Conservation (phyloP, 2,888 invertebrate species). For the Chironomus riparius region DNA sequence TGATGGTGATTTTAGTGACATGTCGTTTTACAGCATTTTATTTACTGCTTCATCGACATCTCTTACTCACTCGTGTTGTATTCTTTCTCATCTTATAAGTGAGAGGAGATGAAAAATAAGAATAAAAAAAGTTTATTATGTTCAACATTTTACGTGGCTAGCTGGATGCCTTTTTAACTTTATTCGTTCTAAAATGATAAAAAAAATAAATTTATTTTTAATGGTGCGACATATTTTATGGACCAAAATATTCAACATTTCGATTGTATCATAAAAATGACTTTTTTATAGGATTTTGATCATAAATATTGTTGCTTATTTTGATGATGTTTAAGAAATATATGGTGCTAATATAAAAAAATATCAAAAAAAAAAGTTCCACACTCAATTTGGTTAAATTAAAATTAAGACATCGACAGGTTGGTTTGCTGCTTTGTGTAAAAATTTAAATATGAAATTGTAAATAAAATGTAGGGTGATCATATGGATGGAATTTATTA, state of each 20-base stretch:
- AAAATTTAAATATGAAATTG: too few species aligned
- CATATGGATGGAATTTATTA: too few species aligned
- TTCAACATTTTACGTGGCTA: not conserved
- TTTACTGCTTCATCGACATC: not conserved
- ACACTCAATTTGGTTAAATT: too few species aligned
- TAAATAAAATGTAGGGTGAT: too few species aligned
- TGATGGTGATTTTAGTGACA: not conserved
- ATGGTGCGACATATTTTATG: conserved; percentile 23
- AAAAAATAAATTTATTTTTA: not conserved
- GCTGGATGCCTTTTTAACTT: not conserved
- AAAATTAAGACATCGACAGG: too few species aligned
- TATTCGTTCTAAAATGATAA: not conserved
- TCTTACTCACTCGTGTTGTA: not conserved
- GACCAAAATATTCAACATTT: not conserved
- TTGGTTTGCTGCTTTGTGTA: too few species aligned
- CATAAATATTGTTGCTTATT: conserved; percentile 11
- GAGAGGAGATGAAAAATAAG: too few species aligned
- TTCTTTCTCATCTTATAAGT: too few species aligned
- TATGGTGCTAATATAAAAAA: too few species aligned
- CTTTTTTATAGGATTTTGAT: conserved; percentile 9
- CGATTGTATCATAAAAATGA: not conserved
- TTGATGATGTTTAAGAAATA: not conserved
- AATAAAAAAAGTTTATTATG: not conserved
- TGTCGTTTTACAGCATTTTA: not conserved
- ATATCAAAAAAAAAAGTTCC: too few species aligned